These are phyloP conservation scores for Pogonocichla stellata DNA, from an alignment of 2,113 vertebrate genomes.

Conservation along the genomic window DNA sequence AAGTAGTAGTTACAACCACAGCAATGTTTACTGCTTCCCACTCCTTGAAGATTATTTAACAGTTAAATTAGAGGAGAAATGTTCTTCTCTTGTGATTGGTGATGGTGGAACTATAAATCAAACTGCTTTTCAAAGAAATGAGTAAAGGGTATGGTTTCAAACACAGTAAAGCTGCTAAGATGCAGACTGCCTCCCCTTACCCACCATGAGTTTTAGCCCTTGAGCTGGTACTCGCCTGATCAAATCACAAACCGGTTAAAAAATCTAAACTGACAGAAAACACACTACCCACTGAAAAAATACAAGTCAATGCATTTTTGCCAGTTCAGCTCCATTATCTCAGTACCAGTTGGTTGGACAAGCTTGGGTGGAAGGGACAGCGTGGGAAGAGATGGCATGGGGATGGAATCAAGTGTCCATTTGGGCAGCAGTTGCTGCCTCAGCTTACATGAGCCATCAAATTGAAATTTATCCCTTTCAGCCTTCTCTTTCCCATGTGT, in stretches of 20 bases:
- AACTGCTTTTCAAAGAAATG: not conserved
- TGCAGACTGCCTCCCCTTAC: not conserved
- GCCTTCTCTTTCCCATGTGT: not conserved
- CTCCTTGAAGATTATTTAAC: not conserved
- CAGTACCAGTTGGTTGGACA: not conserved
- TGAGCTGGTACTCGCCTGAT: not conserved
- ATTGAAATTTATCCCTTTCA: not conserved
- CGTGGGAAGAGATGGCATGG: rapidly evolving
- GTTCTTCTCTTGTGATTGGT: not conserved
- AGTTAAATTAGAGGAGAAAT: not conserved
- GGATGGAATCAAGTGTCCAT: not conserved
- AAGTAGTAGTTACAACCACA: not conserved
- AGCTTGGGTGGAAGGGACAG: not conserved
- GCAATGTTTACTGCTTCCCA: not conserved
- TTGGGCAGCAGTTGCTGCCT: not conserved
- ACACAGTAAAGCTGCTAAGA: not conserved
- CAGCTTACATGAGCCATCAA: rapidly evolving
- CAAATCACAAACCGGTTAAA: not conserved
- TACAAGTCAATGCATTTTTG: not conserved
- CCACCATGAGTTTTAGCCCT: not conserved
- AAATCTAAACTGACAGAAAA: not conserved
- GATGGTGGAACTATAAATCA: not conserved
- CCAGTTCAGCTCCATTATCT: not conserved
- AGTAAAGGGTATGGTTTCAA: not conserved
- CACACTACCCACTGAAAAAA: not conserved